These are phyloP conservation scores for Phrynosoma platyrhinos DNA, from an alignment of 2,113 vertebrate species.

Conservation along the genomic window DNA sequence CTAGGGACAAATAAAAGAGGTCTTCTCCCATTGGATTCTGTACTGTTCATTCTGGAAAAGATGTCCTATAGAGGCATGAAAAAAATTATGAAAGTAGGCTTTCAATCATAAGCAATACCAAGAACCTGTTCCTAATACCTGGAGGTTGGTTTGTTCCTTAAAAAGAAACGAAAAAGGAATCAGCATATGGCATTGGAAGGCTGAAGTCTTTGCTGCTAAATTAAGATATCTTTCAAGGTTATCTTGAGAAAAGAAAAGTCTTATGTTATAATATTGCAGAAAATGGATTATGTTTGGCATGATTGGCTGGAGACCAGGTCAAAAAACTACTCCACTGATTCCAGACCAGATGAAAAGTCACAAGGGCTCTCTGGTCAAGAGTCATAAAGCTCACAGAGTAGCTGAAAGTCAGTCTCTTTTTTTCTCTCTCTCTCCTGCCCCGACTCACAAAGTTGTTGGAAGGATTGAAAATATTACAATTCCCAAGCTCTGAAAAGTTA, in stretches of 20 bases:
- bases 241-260: slow-evolving; percentile 4
- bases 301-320: neutral
- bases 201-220: slow-evolving; percentile 8
- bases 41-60: slow-evolving; percentile 46
- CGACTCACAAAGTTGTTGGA: too few relatives aligned
- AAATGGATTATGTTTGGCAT: neutral
- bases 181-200: neutral
- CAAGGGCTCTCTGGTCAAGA: neutral
- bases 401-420: neutral
- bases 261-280: neutral
- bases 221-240: slow-evolving; percentile 29
- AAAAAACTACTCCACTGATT: neutral
- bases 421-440: neutral
- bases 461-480: too few relatives aligned
- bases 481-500: too few relatives aligned
- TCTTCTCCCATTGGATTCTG: slow-evolving; percentile 24
- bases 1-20: slow-evolving; percentile 62
- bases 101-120: too few relatives aligned
- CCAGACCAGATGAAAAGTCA: neutral
- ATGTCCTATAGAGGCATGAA: neutral
- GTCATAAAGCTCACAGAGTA: neutral
- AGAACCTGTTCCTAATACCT: neutral
- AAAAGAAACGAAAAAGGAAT: neutral
- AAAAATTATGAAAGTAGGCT: too few relatives aligned
- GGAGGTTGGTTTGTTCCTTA: slow-evolving; percentile 18